These are phyloP conservation scores for Ursus arctos DNA, from an alignment of 2,113 vertebrate genomes.

Conservation along the genomic window DNA sequence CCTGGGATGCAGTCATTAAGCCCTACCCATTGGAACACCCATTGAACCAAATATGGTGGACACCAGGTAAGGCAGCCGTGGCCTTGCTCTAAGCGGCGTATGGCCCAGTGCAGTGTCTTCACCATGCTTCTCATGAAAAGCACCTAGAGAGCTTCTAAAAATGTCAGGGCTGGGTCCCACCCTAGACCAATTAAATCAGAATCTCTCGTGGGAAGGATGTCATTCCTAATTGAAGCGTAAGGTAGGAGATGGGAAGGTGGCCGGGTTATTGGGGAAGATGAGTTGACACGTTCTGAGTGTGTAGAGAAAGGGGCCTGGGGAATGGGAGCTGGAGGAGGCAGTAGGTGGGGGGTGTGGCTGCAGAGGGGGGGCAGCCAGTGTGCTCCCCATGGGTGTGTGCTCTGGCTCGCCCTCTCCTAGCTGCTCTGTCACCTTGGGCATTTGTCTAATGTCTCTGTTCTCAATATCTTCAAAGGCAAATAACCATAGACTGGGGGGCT, in stretches of 20 bases:
- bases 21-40: too few relatives aligned
- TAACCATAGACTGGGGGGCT: too few relatives aligned
- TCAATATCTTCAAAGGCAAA: neutral
- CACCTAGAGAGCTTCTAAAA: neutral
- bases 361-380: neutral
- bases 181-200: neutral
- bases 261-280: neutral
- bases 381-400: neutral
- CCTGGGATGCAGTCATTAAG: neutral
- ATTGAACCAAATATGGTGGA: fast-evolving
- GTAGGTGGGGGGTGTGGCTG: fast-evolving
- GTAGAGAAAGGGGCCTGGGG: neutral
- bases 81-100: neutral
- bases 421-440: fast-evolving
- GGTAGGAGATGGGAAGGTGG: neutral
- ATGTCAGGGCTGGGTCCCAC: neutral
- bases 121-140: fast-evolving
- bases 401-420: fast-evolving
- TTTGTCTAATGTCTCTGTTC: neutral
- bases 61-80: fast-evolving
- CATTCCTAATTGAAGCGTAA: neutral
- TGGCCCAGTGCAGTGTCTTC: neutral
- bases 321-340: too few relatives aligned
- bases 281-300: neutral
- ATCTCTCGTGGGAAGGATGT: neutral